Base-by-base conservation (phyloP, 2,888 invertebrate species). In the Imbricaverruca yamaguchii region DNA sequence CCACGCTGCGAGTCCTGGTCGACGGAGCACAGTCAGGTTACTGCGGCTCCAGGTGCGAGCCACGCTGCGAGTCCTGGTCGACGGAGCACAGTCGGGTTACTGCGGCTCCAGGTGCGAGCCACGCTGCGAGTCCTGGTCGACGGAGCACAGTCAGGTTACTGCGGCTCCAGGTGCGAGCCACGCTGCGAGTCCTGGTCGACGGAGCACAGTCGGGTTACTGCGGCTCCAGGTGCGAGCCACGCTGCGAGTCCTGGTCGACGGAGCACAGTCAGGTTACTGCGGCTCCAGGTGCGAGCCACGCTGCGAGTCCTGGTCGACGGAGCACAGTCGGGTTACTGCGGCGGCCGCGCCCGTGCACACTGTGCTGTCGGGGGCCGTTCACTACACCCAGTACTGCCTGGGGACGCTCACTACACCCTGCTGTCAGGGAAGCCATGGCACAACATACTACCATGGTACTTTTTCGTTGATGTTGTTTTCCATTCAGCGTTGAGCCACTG, bases 201-300 rank as follows among this genome's bases (percentile, higher is more conserved):
- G 25, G 67, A 10, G 4, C 6, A 6, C 63, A n/a, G 61, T 63
- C 61, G n/a, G 21, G 10, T 7, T n/a, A n/a, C 21, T 63, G 21
- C 15, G 79, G 79, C 57, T 79, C 79, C 57, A 79, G 79, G 57
- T 79, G 79, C 10, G 57, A 25, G n/a, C 57, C 57, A 9, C 74
- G 74, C 12, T 21, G 53, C 9, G 74, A 0, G 55, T 53, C 55
- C 74, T 74, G 74, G 1, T 23, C 23, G 23, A 21, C 23, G 25
- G 67, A 10, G 4, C 6, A 6, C 63, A n/a, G 61, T 63, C 61
- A 63, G 21, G 10, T 7, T n/a, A n/a, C 21, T 63, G 21, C 15
- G 79, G 79, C 57, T 79, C 79, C 57, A 79, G 79, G 57, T 79
- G 79, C 10, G 57, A 25, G n/a, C 57, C 57, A 9, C 74, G 74